phyloP scores from a whole-genome alignment of 1,140 invertebrate genomes.

The Dendrolimus kikuchii region DNA sequence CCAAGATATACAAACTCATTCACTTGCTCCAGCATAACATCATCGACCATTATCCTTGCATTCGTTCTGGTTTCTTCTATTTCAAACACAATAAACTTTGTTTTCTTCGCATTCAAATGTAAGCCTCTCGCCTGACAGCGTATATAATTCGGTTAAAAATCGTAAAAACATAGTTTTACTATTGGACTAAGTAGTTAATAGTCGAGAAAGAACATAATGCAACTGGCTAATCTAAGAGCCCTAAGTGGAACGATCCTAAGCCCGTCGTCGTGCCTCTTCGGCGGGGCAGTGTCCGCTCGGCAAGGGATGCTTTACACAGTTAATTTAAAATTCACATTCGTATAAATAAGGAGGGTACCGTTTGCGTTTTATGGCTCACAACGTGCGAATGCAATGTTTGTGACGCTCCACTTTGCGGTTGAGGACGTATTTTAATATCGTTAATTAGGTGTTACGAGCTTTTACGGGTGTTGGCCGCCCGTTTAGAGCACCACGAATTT shows the following conservation, averaged over 20 bases:
- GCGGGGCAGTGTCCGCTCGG: constrained; percentile 29
- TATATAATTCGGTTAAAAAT: too few species aligned
- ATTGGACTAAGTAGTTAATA: too few species aligned
- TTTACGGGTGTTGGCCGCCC: constrained; percentile 28
- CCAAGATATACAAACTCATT: too few species aligned
- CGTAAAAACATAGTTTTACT: too few species aligned
- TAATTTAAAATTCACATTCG: constrained; percentile 69
- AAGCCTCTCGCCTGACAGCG: too few species aligned
- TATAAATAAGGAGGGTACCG: constrained; percentile 67
- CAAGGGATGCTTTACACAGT: constrained; percentile 59
- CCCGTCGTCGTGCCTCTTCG: constrained; percentile 16
- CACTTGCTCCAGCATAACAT: too few species aligned
- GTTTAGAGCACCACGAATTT: constrained; percentile 24
- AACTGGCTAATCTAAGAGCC: neutral
- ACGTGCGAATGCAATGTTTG: constrained; percentile 61
- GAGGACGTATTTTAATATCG: constrained; percentile 65
- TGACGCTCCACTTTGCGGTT: constrained; percentile 50
- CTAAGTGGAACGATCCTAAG: constrained; percentile 29
- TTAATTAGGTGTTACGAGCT: constrained; percentile 63
- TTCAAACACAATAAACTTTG: too few species aligned
- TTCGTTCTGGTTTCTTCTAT: too few species aligned
- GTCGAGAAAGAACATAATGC: too few species aligned
- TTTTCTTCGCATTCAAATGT: too few species aligned
- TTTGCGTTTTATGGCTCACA: constrained; percentile 67
- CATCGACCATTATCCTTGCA: too few species aligned